Percentiles rank a stretch among this genome's conserved stretches.
phyloP scores from a whole-genome alignment of 2,888 invertebrate species.

The Latrodectus hesperus region DNA sequence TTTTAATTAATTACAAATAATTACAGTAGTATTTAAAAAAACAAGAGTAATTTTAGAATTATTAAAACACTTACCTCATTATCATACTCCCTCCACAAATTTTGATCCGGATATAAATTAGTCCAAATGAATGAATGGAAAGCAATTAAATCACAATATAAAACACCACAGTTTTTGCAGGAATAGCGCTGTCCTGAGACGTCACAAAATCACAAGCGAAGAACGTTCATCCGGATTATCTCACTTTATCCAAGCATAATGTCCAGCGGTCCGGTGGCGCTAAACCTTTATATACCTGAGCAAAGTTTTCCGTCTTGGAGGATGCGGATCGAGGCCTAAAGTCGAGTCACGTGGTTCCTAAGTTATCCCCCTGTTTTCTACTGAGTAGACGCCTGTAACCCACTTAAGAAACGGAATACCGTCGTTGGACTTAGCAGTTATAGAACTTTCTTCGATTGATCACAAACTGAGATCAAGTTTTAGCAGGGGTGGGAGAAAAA shows the following conservation, averaged over 20 bases:
- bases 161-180: background rate
- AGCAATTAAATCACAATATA: background rate
- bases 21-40: no score
- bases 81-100: constrained; percentile 34
- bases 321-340: constrained; percentile 51
- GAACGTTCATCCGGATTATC: constrained; percentile 4
- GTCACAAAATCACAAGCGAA: constrained; percentile 7
- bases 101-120: background rate
- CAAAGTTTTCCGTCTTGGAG: constrained; percentile 58
- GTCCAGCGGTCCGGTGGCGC: constrained; percentile 54
- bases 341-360: constrained; percentile 56
- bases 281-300: constrained; percentile 64
- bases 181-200: background rate
- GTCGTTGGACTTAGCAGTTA: background rate
- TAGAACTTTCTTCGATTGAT: background rate
- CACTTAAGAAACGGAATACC: background rate
- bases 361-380: background rate
- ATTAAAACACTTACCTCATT: constrained; percentile 32
- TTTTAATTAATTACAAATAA: no score
- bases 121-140: background rate
- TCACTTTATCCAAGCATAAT: constrained; percentile 55
- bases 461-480: constrained; percentile 6
- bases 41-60: no score
- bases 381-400: background rate
- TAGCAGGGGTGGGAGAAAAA: background rate